Evolutionary conservation across 2,888 invertebrate genomes (phyloP).

Genomic region (Trachelus iudaicus): DNA sequence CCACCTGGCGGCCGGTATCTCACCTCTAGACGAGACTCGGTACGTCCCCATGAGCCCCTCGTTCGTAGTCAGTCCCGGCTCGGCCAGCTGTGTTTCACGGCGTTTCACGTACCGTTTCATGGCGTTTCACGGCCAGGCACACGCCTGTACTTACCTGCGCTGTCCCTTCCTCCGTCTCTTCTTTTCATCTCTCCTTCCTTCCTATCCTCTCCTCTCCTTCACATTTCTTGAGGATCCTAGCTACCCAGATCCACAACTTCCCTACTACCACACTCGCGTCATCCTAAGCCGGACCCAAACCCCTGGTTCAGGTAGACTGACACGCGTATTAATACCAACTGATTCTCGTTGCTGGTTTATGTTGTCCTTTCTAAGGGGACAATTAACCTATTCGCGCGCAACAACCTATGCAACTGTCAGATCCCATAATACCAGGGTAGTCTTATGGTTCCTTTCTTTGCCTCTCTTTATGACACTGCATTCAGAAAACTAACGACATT

Average conservation of each 20-base stretch:
- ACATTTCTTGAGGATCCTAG: background rate
- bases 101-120: background rate
- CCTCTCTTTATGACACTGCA: background rate
- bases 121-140: constrained; percentile 41
- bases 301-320: background rate
- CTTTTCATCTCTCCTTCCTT: background rate
- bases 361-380: background rate
- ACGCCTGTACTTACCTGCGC: constrained; percentile 58
- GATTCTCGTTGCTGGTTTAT: background rate
- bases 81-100: background rate
- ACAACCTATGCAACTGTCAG: background rate
- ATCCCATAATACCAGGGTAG: background rate
- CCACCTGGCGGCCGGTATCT: constrained; percentile 69
- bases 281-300: background rate
- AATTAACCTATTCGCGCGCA: background rate
- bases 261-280: background rate
- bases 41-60: constrained; percentile 58
- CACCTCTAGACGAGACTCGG: constrained; percentile 61
- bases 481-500: background rate
- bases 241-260: background rate
- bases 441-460: background rate
- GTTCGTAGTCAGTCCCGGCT: constrained; percentile 65
- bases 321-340: background rate
- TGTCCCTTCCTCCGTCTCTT: background rate
- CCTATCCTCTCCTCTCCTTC: background rate